A percentile compares a stretch with the other conserved stretches of the same genome.
Evolutionary conservation across 1,140 invertebrate species (phyloP).

Genomic region (Tribolium castaneum): DNA sequence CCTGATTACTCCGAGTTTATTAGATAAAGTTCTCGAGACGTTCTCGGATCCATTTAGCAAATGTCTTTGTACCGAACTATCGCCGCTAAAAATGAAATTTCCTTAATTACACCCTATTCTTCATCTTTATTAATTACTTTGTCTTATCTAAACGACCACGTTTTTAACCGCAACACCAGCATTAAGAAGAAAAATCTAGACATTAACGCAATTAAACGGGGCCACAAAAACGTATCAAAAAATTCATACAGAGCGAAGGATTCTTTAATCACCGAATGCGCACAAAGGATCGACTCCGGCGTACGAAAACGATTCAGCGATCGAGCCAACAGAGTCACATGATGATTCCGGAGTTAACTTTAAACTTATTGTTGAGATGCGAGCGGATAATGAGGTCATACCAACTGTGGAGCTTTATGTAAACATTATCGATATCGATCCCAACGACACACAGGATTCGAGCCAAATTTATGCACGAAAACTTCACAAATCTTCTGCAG

Average conservation of each 20-base stretch:
- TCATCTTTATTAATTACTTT: constrained; percentile 42
- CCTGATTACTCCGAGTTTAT: constrained; percentile 39
- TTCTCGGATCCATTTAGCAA: constrained; percentile 37
- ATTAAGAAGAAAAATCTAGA: constrained; percentile 30
- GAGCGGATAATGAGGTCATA: neutral
- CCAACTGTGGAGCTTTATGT: constrained; percentile 2
- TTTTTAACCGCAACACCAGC: constrained; percentile 35
- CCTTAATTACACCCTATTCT: constrained; percentile 41
- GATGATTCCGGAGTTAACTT: neutral
- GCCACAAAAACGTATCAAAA: constrained; percentile 10
- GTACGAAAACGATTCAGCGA: neutral
- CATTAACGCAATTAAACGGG: constrained; percentile 31
- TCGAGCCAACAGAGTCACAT: neutral
- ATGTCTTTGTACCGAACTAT: constrained; percentile 33
- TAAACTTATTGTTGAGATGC: constrained; percentile 4
- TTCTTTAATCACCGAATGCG: neutral
- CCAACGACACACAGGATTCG: neutral
- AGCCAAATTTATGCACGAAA: neutral
- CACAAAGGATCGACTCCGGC: neutral
- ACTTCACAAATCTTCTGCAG: no score
- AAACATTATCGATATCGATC: neutral
- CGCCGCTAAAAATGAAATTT: constrained; percentile 39
- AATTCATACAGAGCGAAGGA: neutral
- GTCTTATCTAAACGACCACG: constrained; percentile 39
- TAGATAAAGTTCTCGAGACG: constrained; percentile 35